These are phyloP conservation scores for Tarsius wallacei DNA, from an alignment of 2,797 vertebrate species.

Conservation along the genomic window DNA sequence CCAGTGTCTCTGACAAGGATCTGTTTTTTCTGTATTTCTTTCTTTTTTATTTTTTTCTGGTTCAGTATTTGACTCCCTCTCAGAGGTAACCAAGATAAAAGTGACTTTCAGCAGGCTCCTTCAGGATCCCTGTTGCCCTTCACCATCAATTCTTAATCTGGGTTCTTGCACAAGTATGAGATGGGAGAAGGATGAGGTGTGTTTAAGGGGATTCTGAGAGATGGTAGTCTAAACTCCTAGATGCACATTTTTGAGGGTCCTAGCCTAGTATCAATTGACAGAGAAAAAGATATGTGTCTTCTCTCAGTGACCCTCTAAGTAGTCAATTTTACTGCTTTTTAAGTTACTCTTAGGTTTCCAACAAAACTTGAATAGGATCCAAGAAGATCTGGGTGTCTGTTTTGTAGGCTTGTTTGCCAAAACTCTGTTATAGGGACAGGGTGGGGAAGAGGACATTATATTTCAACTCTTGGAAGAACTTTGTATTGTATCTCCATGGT, in stretches of 20 bases:
- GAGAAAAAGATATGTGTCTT: background rate
- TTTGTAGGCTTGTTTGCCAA: background rate
- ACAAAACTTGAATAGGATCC: background rate
- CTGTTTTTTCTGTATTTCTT: background rate
- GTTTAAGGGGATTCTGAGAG: background rate
- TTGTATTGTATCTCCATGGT: background rate
- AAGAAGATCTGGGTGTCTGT: background rate
- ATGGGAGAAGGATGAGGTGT: background rate
- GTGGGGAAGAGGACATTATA: background rate
- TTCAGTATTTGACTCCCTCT: background rate
- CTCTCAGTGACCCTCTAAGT: background rate
- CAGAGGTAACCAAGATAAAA: background rate
- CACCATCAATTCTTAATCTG: background rate
- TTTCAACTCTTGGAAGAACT: slow-evolving; percentile 43
- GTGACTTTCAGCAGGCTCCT: background rate
- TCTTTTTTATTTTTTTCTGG: background rate
- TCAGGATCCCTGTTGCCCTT: background rate
- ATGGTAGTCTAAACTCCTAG: background rate
- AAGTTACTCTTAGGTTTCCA: background rate
- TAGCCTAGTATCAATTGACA: background rate
- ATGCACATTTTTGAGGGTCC: background rate
- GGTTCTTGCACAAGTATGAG: background rate
- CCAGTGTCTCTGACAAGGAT: background rate
- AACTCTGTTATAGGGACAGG: background rate
- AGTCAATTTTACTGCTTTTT: background rate